Percentiles rank a stretch among this genome's conserved stretches.
Conservation (phyloP, 2,797 vertebrate genomes). For the Okamejei kenojei region DNA sequence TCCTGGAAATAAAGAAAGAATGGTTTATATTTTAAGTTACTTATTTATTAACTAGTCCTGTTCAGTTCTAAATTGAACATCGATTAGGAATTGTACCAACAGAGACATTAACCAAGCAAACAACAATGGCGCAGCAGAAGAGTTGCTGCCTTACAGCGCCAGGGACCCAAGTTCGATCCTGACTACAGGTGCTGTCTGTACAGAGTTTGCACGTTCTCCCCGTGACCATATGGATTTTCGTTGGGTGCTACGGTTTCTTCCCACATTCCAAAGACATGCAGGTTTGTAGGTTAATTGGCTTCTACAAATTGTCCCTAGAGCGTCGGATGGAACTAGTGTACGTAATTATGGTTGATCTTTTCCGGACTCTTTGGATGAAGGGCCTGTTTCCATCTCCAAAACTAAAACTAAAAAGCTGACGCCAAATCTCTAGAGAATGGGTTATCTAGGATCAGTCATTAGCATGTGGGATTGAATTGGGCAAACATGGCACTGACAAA, state of each 20-base stretch:
- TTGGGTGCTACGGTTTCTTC: too few species aligned
- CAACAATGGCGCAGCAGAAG: not conserved
- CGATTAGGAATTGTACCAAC: not conserved
- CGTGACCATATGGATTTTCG: too few species aligned
- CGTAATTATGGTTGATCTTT: too few species aligned
- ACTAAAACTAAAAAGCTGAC: not conserved
- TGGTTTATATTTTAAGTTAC: not conserved
- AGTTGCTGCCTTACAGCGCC: too few species aligned
- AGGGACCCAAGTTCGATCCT: too few species aligned
- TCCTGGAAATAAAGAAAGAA: not conserved
- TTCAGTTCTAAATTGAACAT: not conserved
- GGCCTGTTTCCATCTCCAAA: not conserved
- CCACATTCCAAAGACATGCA: too few species aligned
- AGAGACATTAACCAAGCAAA: not conserved
- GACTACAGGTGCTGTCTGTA: too few species aligned
- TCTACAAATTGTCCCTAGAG: too few species aligned
- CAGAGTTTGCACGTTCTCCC: too few species aligned
- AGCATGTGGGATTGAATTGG: not conserved
- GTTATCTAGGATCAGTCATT: not conserved
- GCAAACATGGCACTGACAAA: not conserved
- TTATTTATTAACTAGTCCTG: not conserved
- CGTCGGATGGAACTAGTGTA: too few species aligned
- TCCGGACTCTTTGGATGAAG: too few species aligned
- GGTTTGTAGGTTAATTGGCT: too few species aligned
- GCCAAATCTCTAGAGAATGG: not conserved